Conservation (phyloP, 2,797 vertebrate genomes). For the Anguilla megastoma region DNA sequence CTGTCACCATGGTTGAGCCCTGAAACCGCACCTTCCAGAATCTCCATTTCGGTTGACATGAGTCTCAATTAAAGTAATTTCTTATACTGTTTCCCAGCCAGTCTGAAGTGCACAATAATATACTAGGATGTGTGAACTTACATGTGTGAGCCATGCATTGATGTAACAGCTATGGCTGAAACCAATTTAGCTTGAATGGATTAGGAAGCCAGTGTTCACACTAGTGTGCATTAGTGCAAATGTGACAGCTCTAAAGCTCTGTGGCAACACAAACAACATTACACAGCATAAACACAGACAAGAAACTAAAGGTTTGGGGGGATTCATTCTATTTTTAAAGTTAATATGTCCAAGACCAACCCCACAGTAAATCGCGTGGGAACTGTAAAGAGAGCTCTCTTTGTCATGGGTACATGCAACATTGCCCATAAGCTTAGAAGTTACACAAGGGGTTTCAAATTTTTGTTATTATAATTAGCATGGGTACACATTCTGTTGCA, state of each 20-base stretch:
- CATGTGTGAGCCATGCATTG: slow-evolving; percentile 36
- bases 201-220: slow-evolving; percentile 35
- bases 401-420: slow-evolving; percentile 24
- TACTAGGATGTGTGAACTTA: background rate
- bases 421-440: slow-evolving; percentile 15
- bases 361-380: slow-evolving; percentile 12
- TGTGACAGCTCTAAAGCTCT: slow-evolving; percentile 37
- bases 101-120: background rate
- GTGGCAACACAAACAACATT: slow-evolving; percentile 50
- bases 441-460: slow-evolving; percentile 30
- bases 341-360: slow-evolving; percentile 7
- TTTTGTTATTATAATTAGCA: background rate
- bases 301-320: slow-evolving; percentile 41
- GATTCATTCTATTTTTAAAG: slow-evolving; percentile 32
- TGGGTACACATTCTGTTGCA: slow-evolving; percentile 22
- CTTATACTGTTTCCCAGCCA: background rate
- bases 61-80: background rate
- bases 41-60: slow-evolving; percentile 6
- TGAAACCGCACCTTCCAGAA: background rate
- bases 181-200: slow-evolving; percentile 37
- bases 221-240: slow-evolving; percentile 53
- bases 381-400: background rate
- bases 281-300: slow-evolving; percentile 54
- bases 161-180: slow-evolving; percentile 43
- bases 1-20: background rate